Conservation (phyloP, 2,888 invertebrate genomes). For the Pegoplata infirma region DNA sequence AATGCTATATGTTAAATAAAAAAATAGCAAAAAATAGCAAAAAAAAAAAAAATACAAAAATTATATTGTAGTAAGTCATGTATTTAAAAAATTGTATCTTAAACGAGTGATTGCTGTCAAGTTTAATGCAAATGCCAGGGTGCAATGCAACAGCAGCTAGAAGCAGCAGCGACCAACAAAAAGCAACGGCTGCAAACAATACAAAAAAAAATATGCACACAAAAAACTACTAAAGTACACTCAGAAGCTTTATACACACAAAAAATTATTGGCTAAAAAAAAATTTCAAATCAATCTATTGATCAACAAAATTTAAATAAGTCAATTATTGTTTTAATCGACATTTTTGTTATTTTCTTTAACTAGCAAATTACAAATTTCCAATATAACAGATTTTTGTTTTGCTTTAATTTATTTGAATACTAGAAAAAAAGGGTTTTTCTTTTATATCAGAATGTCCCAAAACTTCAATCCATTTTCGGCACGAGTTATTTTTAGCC, state of each 20-base stretch:
- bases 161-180: conserved; percentile 9
- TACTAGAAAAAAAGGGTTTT: too few species aligned
- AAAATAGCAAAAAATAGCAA: neutral
- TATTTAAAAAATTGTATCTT: conserved; percentile 47
- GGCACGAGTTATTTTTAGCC: too few species aligned
- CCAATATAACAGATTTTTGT: too few species aligned
- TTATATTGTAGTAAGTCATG: conserved; percentile 21
- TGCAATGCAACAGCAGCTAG: conserved; percentile 54
- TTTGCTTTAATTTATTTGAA: too few species aligned
- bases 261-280: too few species aligned
- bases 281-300: too few species aligned
- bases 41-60: conserved; percentile 16
- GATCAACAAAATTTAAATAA: too few species aligned
- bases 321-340: too few species aligned
- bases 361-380: too few species aligned
- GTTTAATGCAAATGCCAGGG: conserved; percentile 64
- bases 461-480: too few species aligned
- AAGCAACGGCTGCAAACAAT: neutral
- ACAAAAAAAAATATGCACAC: neutral
- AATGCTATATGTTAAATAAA: neutral
- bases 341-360: too few species aligned
- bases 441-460: too few species aligned
- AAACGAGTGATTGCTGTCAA: conserved; percentile 62
- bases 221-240: conserved; percentile 13
- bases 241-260: neutral